Percentiles rank a stretch among this genome's conserved stretches.
These are phyloP conservation scores for Enteromius treurensis DNA, from an alignment of 2,797 vertebrate species.

Conservation along the genomic window DNA sequence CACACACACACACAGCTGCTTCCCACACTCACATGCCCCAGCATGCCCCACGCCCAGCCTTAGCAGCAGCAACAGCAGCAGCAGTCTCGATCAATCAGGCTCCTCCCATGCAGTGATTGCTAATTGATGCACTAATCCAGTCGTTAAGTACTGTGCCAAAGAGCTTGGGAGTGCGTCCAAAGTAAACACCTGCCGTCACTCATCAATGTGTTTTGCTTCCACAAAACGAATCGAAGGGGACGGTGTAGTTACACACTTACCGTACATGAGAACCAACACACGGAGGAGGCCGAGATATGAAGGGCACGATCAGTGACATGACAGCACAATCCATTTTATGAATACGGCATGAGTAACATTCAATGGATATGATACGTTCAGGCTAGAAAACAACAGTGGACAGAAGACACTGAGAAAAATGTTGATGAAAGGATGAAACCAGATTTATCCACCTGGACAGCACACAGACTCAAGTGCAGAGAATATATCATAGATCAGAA, in stretches of 20 bases:
- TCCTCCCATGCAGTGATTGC: constrained; percentile 70
- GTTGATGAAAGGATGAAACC: background rate
- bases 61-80: constrained; percentile 50
- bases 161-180: constrained; percentile 71
- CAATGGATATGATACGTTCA: background rate
- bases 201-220: constrained; percentile 67
- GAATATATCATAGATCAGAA: background rate
- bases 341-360: background rate
- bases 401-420: background rate
- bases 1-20: constrained; percentile 39
- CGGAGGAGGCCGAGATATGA: background rate
- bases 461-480: background rate
- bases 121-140: constrained; percentile 83
- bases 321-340: background rate
- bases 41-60: constrained; percentile 51
- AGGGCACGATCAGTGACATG: background rate
- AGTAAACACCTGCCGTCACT: constrained; percentile 73
- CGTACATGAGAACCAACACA: constrained; percentile 10
- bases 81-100: constrained; percentile 72
- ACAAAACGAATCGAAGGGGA: constrained; percentile 67
- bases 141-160: constrained; percentile 77
- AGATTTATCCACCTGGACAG: background rate
- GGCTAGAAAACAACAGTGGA: background rate
- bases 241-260: constrained; percentile 34
- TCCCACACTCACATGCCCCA: constrained; percentile 39